Conservation (phyloP, 2,888 invertebrate genomes). For the Acanthopleura granulata region DNA sequence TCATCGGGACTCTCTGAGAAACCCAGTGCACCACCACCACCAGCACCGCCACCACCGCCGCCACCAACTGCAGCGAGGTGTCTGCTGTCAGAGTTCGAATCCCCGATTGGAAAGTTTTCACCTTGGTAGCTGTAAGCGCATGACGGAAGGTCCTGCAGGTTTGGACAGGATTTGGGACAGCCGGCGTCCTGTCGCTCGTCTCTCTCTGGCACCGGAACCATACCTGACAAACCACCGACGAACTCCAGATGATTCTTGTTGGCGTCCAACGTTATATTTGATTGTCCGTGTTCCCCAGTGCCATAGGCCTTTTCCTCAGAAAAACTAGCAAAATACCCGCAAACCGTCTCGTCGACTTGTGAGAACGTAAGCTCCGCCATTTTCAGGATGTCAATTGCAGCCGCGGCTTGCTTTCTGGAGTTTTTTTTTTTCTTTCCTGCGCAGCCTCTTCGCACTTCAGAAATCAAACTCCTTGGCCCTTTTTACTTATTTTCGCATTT, state of each 20-base stretch:
- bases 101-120: not conserved
- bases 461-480: not conserved
- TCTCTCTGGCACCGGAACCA: not conserved
- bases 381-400: constrained; percentile 1
- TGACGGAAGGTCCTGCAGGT: not conserved
- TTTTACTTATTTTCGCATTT: constrained; percentile 5
- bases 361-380: not conserved
- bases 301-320: not conserved
- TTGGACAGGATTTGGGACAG: not conserved
- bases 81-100: not conserved
- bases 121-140: not conserved
- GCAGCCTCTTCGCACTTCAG: too few relatives aligned
- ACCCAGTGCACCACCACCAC: too few relatives aligned
- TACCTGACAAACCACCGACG: not conserved
- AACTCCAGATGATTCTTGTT: constrained; percentile 5
- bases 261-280: not conserved
- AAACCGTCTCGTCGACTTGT: not conserved
- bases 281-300: not conserved
- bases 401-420: not conserved
- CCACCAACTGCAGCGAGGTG: not conserved
- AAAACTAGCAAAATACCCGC: not conserved
- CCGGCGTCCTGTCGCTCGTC: not conserved
- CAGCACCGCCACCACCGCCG: not conserved
- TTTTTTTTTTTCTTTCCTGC: not conserved
- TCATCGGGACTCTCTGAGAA: not conserved